Evolutionary conservation across 1,140 invertebrate genomes (phyloP), one percentile per base, ranked within the genome.

Genomic region (Papilio aristodemus): DNA sequence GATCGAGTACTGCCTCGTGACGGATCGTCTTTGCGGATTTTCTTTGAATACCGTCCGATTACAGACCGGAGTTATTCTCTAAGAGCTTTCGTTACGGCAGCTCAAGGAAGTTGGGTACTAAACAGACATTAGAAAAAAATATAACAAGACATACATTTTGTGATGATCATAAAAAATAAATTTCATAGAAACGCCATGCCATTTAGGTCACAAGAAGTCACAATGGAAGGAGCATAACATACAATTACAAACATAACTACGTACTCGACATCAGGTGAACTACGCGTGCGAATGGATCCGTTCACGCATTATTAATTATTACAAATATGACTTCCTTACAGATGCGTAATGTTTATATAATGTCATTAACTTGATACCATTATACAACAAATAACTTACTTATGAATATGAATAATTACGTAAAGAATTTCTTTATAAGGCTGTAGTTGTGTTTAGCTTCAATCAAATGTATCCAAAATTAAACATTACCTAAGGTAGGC

Each of bases 1-100:
- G 76, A 80, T 76, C 62, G 72, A 75, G 67, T 57, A 74, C 37
- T 64, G 68, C 68, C 63, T 64, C 69, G 69, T 73, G 70, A 71
- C 67, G 71, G 73, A 79, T 79, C 66, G 75, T 59, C 72, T 74
- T 72, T 71, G 54, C 41, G 66, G 58, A 66, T 66, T 71, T 70
- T 60, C 37, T 69, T 68, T 27, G 57, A 66, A 57, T 66, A n/a
- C 25, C 67, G 50, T 57, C 66, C 60, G 63, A 69, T 60, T 57
- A n/a, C n/a, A n/a, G n/a, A 57, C 67, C 25, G 41, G 62, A 27
- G 11, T 46, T 46, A 46, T 19, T 14, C 43, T 46, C 19, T 60
- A 60, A 60, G 37, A 60, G 27, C 58, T 60, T 60, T 60, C 58
- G 25, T 10, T 60, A 38, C 36, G 58, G 58, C 37, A 38, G 25